Percentiles rank a stretch among this genome's conserved stretches.
Evolutionary conservation across 1,140 invertebrate genomes (phyloP).

Genomic region (Euwallacea fornicatus): DNA sequence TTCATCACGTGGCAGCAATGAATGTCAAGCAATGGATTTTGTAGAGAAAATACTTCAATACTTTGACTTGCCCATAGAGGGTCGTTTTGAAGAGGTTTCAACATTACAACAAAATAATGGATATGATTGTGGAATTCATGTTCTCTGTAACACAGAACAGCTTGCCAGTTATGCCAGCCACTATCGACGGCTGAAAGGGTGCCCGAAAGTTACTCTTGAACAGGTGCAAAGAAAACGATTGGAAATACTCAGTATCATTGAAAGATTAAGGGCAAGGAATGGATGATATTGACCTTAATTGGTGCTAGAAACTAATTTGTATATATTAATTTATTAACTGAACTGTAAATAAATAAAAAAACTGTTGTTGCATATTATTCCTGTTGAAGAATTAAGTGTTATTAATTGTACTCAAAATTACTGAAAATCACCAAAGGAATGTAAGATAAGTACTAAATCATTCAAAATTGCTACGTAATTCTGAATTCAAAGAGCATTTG

Average conservation of each 20-base stretch:
- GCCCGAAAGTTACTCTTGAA: conserved; percentile 53
- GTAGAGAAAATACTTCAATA: conserved; percentile 61
- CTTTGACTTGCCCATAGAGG: conserved; percentile 55
- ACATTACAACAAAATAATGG: conserved; percentile 66
- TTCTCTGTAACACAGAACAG: conserved; percentile 69
- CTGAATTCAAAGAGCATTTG: no score
- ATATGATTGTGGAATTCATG: conserved; percentile 45
- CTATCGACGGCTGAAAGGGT: conserved; percentile 55
- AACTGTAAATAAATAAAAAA: no score
- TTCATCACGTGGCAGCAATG: conserved; percentile 66
- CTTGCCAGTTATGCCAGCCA: conserved; percentile 59
- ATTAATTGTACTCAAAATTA: no score
- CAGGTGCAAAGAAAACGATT: conserved; percentile 49
- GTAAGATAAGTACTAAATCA: no score
- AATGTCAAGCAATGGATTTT: conserved; percentile 59
- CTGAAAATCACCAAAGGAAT: no score
- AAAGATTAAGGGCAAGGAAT: conserved; percentile 28
- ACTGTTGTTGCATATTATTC: no score
- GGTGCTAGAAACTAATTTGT: no score
- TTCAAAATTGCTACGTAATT: no score
- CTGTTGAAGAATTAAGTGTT: no score
- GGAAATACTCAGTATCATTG: conserved; percentile 52
- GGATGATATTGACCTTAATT: conserved; percentile 9
- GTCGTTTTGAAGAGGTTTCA: conserved; percentile 57
- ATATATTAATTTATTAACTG: no score